Conservation (phyloP, 2,113 vertebrate species). For the Epinephelus cyanopodus region DNA sequence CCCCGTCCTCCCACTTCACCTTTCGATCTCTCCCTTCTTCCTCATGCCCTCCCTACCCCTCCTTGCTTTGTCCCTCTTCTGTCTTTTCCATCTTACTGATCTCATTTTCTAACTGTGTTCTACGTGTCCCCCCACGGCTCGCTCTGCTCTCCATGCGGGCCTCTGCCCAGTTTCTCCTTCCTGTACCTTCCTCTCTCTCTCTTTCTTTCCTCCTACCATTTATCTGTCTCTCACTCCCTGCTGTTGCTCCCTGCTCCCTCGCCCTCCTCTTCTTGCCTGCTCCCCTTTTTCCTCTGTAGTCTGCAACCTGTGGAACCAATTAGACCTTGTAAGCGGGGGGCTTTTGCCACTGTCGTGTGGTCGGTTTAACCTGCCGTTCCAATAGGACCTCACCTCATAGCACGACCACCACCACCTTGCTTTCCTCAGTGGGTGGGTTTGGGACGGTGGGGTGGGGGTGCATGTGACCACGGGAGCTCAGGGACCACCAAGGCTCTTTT, state of each 20-base stretch:
- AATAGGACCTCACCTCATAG: constrained; percentile 67
- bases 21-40: constrained; percentile 33
- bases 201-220: constrained; percentile 40
- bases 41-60: not conserved
- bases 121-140: not conserved
- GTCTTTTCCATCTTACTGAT: constrained; percentile 48
- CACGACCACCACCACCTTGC: constrained; percentile 66
- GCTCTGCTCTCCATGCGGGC: not conserved
- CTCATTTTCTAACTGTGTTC: constrained; percentile 45
- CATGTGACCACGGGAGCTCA: constrained; percentile 55
- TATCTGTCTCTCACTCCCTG: constrained; percentile 56
- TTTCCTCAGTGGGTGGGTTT: constrained; percentile 78
- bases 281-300: constrained; percentile 62
- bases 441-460: constrained; percentile 30
- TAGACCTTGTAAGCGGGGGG: constrained; percentile 72
- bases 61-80: constrained; percentile 28
- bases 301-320: constrained; percentile 85
- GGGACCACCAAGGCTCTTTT: constrained; percentile 74
- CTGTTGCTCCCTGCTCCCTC: constrained; percentile 25
- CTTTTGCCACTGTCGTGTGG: constrained; percentile 78
- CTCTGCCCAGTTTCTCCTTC: constrained; percentile 26
- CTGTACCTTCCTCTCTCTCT: constrained; percentile 29
- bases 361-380: constrained; percentile 77
- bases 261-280: not conserved
- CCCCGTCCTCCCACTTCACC: constrained; percentile 34